Base-by-base conservation (phyloP, 2,113 vertebrate species). In the Zeus faber region DNA sequence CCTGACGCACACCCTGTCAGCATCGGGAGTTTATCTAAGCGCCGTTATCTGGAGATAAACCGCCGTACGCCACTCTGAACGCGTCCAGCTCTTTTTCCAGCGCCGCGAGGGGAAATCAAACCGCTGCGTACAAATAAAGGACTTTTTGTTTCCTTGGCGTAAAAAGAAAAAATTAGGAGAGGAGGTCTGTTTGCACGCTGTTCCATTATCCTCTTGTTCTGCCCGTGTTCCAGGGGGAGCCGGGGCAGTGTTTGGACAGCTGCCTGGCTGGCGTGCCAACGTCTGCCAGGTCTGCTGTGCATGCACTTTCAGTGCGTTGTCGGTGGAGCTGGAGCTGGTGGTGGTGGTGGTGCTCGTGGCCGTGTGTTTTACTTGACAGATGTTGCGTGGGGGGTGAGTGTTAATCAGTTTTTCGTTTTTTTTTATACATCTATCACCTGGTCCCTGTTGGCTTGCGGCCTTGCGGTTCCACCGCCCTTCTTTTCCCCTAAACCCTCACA, bases 181-280 rank as follows among this genome's bases (percentile, higher is more conserved):
- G 44, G 21, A 21, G 16, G 29, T 44, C 58, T 68, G 58, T 79
- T 80, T 81, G 69, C 71, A 55, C 60, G 62, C 65, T 65, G 74
- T 84, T 83, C 81, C 80, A 83, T 85, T 44, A 72, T 82, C 43
- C 45, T 55, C 61, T 39, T 25, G 54, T 66, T 77, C 52, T 55
- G 51, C 37, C 64, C 53, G 39, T 47, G 53, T 54, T 62, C 56
- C 56, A 14, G 51, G 49, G 65, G 67, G 48, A n/a, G n/a, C n/a
- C n/a, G 21, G 67, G 66, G 63, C 65, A 56, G 58, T 89, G 85
- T 89, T 88, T 90, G 76, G 84, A 87, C 85, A 90, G 86, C 86
- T 87, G 80, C 72, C 67, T 65, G 62, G 70, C 69, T 80, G 68
- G 70, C 82, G 52, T 59, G 53, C 72, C 64, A 64, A 72, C 44